These are phyloP conservation scores for Galerucella calmariensis DNA, from an alignment of 2,888 invertebrate genomes.

Conservation along the genomic window DNA sequence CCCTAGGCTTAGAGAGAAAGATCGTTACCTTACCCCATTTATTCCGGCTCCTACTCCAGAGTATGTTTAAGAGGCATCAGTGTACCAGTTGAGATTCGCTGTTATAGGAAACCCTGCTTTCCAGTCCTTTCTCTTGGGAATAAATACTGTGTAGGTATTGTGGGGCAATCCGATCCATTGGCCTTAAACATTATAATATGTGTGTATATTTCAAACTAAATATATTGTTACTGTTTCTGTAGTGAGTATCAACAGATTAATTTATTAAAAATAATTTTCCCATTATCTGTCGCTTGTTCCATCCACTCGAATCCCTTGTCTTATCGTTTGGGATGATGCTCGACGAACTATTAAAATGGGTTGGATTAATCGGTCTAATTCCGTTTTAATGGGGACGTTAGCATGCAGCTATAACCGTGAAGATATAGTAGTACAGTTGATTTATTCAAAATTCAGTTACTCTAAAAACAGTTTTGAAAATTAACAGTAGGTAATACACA, in stretches of 20 bases:
- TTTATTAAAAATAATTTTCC: not conserved
- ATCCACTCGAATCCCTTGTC: not conserved
- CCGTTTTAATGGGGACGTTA: constrained; percentile 27
- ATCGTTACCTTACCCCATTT: no score
- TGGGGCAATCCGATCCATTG: no score
- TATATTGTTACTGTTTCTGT: not conserved
- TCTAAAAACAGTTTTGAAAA: no score
- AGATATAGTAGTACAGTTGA: not conserved
- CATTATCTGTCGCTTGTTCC: not conserved
- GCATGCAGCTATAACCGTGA: constrained; percentile 7
- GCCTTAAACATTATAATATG: not conserved
- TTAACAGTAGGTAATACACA: no score
- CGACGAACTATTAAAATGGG: constrained; percentile 3
- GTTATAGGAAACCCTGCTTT: no score
- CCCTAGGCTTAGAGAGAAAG: no score
- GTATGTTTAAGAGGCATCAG: no score
- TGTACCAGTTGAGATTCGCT: no score
- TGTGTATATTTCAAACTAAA: not conserved
- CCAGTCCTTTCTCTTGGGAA: no score
- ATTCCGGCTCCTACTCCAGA: no score
- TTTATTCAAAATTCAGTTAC: not conserved
- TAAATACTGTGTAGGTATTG: no score
- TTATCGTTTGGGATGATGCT: not conserved
- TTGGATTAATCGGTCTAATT: constrained; percentile 28
- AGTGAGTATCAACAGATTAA: not conserved